Evolutionary conservation across 2,797 vertebrate genomes (phyloP).

Genomic region (Hapalemur alaotrensis): DNA sequence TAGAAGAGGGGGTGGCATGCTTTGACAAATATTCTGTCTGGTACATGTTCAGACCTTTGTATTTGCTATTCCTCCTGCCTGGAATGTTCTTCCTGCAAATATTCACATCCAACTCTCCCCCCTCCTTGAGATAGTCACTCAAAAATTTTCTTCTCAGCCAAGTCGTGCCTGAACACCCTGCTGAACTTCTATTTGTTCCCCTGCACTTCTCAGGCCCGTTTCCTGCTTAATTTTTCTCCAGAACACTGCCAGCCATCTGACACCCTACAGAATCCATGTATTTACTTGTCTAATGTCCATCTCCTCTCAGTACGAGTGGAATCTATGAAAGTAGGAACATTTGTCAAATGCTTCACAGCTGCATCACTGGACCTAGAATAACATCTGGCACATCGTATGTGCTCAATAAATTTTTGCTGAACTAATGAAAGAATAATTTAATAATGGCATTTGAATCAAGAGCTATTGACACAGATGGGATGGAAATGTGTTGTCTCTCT

Average conservation of each 20-base stretch:
- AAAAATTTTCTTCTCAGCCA: not conserved
- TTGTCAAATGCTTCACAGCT: not conserved
- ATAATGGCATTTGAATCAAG: not conserved
- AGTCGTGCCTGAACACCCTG: not conserved
- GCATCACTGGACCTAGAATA: not conserved
- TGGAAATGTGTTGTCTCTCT: not conserved
- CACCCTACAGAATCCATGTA: not conserved
- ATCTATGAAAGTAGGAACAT: not conserved
- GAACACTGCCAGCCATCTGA: not conserved
- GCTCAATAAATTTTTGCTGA: not conserved
- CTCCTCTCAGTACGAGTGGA: not conserved
- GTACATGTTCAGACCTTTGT: not conserved
- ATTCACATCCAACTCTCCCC: not conserved
- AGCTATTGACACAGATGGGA: not conserved
- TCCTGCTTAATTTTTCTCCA: not conserved
- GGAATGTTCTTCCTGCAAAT: not conserved
- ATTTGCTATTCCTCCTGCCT: not conserved
- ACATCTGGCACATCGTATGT: not conserved
- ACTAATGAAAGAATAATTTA: not conserved
- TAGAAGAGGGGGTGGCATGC: not conserved
- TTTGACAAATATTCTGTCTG: not conserved
- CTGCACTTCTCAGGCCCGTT: too few species aligned
- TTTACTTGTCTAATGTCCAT: not conserved
- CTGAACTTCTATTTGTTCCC: not conserved
- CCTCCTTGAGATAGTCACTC: not conserved